Percentiles rank a stretch among this genome's conserved stretches.
Evolutionary conservation across 2,888 invertebrate genomes (phyloP).

Genomic region (Amiota mariae): DNA sequence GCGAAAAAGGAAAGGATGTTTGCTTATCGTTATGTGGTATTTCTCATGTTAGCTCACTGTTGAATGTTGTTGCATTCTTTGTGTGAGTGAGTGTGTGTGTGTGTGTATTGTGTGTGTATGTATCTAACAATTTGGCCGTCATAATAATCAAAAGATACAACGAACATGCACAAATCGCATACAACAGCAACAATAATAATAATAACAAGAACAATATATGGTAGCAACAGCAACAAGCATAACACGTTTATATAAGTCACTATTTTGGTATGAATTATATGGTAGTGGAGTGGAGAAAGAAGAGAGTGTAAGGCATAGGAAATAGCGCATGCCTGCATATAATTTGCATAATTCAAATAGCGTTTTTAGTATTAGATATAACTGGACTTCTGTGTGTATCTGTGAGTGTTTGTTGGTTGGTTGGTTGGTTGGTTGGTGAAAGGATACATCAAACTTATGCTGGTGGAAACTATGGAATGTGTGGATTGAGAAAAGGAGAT

Average conservation of each 20-base stretch:
- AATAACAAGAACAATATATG: neutral
- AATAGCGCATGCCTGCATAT: slow-evolving; percentile 2
- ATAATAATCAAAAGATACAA: slow-evolving; percentile 14
- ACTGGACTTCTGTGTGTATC: neutral
- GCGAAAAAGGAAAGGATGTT: neutral
- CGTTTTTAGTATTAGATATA: neutral
- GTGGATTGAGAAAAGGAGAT: neutral
- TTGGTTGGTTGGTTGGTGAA: neutral
- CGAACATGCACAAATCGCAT: slow-evolving; percentile 18
- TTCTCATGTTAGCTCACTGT: slow-evolving; percentile 1
- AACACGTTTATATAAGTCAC: neutral
- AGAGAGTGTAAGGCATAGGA: neutral
- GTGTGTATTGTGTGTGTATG: neutral
- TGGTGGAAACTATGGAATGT: neutral
- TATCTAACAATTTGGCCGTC: slow-evolving; percentile 19
- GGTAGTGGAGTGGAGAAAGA: neutral
- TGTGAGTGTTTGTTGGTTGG: neutral
- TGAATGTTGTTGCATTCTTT: slow-evolving; percentile 2
- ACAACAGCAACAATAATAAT: neutral
- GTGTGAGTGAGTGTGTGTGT: neutral
- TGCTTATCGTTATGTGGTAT: slow-evolving; percentile 9
- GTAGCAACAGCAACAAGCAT: neutral
- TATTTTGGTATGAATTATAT: neutral
- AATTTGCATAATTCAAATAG: slow-evolving; percentile 17
- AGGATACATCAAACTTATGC: slow-evolving; percentile 3